phyloP scores from a whole-genome alignment of 2,888 invertebrate genomes.

The Drosophila monieri region DNA sequence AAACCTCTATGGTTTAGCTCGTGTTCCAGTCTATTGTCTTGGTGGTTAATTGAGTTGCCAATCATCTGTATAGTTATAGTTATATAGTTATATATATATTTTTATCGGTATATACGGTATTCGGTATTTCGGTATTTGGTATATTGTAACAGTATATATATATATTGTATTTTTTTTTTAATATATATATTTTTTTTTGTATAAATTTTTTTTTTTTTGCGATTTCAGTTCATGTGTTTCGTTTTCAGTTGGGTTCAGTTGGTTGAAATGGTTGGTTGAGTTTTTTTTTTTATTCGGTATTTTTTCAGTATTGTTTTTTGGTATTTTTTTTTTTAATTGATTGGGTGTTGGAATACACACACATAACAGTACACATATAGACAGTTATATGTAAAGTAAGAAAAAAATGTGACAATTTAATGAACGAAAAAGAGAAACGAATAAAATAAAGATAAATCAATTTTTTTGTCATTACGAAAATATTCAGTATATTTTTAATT shows the following conservation, averaged over 20 bases:
- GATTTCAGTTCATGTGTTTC: slow-evolving; percentile 70
- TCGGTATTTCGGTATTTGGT: slow-evolving; percentile 14
- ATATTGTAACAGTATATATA: slow-evolving; percentile 46
- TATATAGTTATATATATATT: slow-evolving; percentile 51
- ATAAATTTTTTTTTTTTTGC: slow-evolving; percentile 43
- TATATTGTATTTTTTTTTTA: not conserved
- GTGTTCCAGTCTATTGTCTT: slow-evolving; percentile 90
- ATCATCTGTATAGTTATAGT: slow-evolving; percentile 83
- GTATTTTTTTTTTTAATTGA: slow-evolving; percentile 44
- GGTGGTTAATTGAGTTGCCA: slow-evolving; percentile 92
- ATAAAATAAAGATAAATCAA: slow-evolving; percentile 70
- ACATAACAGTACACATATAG: slow-evolving; percentile 71
- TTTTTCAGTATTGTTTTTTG: slow-evolving; percentile 24
- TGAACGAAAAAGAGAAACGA: slow-evolving; percentile 69
- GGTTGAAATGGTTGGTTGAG: slow-evolving; percentile 59
- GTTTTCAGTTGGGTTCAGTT: slow-evolving; percentile 59
- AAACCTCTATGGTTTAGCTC: slow-evolving; percentile 90
- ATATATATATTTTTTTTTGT: slow-evolving; percentile 9
- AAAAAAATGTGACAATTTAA: slow-evolving; percentile 54
- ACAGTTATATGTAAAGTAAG: slow-evolving; percentile 68
- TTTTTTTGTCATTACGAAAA: slow-evolving; percentile 63
- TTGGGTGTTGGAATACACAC: slow-evolving; percentile 67
- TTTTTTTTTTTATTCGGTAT: slow-evolving; percentile 46
- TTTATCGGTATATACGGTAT: slow-evolving; percentile 47
- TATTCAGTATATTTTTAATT: slow-evolving; percentile 30